phyloP scores from a whole-genome alignment of 1,140 invertebrate genomes.

The Heterodera schachtii region DNA sequence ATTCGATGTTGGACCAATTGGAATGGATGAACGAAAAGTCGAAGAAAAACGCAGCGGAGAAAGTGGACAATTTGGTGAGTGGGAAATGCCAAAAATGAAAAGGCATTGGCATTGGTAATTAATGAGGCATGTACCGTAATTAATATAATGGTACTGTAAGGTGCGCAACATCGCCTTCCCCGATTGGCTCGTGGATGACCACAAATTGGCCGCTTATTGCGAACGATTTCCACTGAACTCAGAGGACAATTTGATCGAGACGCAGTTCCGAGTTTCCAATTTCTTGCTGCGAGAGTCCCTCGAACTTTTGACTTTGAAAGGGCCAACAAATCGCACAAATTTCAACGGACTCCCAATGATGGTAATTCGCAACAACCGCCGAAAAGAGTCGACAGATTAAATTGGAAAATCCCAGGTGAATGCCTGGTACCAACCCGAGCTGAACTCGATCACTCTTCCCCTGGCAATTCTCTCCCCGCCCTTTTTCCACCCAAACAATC shows the following conservation, averaged over 20 bases:
- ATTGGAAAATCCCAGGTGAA: too few species aligned
- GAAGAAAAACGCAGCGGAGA: conserved; percentile 52
- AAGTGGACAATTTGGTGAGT: conserved; percentile 55
- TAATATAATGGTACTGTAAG: too few species aligned
- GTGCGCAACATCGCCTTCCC: conserved; percentile 61
- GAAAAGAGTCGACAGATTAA: too few species aligned
- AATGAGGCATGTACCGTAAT: too few species aligned
- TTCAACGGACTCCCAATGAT: not conserved
- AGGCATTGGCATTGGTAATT: too few species aligned
- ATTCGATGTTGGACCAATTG: conserved; percentile 57
- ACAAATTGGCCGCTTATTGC: conserved; percentile 45
- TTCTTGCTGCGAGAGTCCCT: too few species aligned
- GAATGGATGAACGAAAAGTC: conserved; percentile 56
- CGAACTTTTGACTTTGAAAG: too few species aligned
- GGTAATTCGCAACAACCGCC: too few species aligned
- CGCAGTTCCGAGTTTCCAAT: too few species aligned
- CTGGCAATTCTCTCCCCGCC: conserved; percentile 66
- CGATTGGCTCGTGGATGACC: conserved; percentile 55
- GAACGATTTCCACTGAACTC: conserved; percentile 18
- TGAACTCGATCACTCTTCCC: conserved; percentile 55
- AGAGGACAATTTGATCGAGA: conserved; percentile 21
- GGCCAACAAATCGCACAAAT: not conserved
- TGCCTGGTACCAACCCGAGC: conserved; percentile 36
- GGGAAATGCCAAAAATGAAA: too few species aligned
- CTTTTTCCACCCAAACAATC: conserved; percentile 71